A percentile compares a stretch with the other conserved stretches of the same genome.
These are phyloP conservation scores for Enteromius unitaeniatus DNA, from an alignment of 2,797 vertebrate species.

Conservation along the genomic window DNA sequence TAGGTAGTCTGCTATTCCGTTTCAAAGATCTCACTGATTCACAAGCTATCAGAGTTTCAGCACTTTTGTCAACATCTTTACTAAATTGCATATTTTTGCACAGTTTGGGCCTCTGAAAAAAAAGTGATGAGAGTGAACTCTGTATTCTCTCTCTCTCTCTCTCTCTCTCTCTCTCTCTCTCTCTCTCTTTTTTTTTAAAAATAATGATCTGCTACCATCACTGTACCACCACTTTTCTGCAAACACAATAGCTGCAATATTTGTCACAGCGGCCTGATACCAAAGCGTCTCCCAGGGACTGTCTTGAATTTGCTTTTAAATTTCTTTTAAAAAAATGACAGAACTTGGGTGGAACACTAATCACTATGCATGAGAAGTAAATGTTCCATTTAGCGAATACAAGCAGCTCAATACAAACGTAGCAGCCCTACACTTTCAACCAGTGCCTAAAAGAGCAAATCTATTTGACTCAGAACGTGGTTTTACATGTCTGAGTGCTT, in stretches of 20 bases:
- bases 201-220: neutral
- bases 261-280: neutral
- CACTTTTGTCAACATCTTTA: neutral
- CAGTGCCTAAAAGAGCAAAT: constrained; percentile 25
- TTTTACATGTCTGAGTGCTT: constrained; percentile 43
- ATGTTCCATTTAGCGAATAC: neutral
- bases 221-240: neutral
- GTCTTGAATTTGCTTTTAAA: neutral
- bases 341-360: neutral
- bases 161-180: neutral
- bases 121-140: neutral
- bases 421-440: neutral
- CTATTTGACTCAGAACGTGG: constrained; percentile 15
- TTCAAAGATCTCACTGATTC: neutral
- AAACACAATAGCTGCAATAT: neutral
- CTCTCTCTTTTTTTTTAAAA: neutral
- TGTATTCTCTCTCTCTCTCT: neutral
- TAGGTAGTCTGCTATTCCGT: neutral
- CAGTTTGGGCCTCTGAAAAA: neutral
- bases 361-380: constrained; percentile 8
- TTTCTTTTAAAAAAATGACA: neutral
- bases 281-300: neutral
- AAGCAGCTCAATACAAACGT: neutral
- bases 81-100: neutral
- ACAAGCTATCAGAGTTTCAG: neutral